Evolutionary conservation across 2,888 invertebrate genomes (phyloP).

Genomic region (Pachydiplax longipennis): DNA sequence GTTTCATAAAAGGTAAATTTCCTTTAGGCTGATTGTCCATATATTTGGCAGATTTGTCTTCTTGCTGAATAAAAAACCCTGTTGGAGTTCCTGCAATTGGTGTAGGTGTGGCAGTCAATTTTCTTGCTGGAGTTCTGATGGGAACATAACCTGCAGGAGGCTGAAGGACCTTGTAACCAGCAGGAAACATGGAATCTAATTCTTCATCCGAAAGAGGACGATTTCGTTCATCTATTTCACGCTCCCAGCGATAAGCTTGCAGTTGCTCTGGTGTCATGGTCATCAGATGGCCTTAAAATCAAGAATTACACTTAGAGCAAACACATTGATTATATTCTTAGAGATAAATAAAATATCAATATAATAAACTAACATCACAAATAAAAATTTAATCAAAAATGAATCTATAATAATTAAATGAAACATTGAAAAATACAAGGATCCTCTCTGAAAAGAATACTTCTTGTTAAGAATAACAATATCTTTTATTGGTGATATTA

Average conservation of each 20-base stretch:
- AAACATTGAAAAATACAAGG: too few species aligned
- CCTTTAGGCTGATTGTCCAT: slow-evolving; percentile 98
- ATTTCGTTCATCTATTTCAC: slow-evolving; percentile 98
- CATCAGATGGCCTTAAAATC: slow-evolving; percentile 75
- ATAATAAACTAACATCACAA: too few species aligned
- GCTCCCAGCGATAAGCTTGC: slow-evolving; percentile 97
- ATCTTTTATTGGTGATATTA: too few species aligned
- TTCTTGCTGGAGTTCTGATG: slow-evolving; percentile 95
- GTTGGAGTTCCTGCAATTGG: slow-evolving; percentile 83
- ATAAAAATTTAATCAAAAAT: too few species aligned
- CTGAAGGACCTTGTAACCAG: slow-evolving; percentile 95
- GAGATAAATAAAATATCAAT: too few species aligned
- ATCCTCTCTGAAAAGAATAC: too few species aligned
- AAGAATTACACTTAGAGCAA: too few species aligned
- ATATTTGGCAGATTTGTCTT: slow-evolving; percentile 82
- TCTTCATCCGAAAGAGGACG: slow-evolving; percentile 97
- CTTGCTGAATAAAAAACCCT: slow-evolving; percentile 92
- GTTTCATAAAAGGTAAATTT: slow-evolving; percentile 98
- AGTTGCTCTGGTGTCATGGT: slow-evolving; percentile 99
- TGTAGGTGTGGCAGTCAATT: slow-evolving; percentile 97
- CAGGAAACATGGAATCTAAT: slow-evolving; percentile 95
- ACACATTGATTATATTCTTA: too few species aligned
- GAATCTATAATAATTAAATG: too few species aligned
- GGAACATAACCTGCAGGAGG: slow-evolving; percentile 96
- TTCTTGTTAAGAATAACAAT: too few species aligned